Evolutionary conservation across 2,113 vertebrate genomes (phyloP).

Genomic region (Martes martes): DNA sequence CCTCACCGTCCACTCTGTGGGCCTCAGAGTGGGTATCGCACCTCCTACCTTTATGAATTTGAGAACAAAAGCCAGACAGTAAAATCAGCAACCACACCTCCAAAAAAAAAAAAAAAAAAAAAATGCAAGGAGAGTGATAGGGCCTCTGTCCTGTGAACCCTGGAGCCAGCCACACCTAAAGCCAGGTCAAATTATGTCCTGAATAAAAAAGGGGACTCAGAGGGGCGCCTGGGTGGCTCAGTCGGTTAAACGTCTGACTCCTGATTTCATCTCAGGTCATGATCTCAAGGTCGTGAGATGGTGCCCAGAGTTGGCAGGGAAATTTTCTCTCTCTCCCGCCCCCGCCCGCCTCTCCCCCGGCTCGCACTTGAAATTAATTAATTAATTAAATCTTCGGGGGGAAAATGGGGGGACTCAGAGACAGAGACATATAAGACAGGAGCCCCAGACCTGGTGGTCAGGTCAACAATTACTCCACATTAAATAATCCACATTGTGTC

Average conservation of each 20-base stretch:
- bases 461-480: not conserved
- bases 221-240: not conserved
- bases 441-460: not conserved
- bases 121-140: not conserved
- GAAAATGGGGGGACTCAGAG: not conserved
- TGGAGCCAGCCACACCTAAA: not conserved
- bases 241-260: not conserved
- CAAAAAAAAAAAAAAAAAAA: no score
- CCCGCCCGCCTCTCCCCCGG: not conserved
- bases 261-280: not conserved
- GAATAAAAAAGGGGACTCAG: not conserved
- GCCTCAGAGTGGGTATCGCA: not conserved
- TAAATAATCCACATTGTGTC: not conserved
- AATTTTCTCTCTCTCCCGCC: not conserved
- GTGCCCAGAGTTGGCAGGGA: not conserved
- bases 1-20: no score
- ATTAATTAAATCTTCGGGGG: not conserved
- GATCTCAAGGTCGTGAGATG: not conserved
- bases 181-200: not conserved
- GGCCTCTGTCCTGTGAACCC: no score
- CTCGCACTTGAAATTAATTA: not conserved
- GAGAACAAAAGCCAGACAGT: not conserved
- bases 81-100: not conserved
- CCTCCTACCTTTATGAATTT: not conserved
- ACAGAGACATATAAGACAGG: not conserved